Evolutionary conservation across 1,140 invertebrate genomes (phyloP), one percentile per base, ranked within the genome.

Genomic region (Platorchestia sp.): DNA sequence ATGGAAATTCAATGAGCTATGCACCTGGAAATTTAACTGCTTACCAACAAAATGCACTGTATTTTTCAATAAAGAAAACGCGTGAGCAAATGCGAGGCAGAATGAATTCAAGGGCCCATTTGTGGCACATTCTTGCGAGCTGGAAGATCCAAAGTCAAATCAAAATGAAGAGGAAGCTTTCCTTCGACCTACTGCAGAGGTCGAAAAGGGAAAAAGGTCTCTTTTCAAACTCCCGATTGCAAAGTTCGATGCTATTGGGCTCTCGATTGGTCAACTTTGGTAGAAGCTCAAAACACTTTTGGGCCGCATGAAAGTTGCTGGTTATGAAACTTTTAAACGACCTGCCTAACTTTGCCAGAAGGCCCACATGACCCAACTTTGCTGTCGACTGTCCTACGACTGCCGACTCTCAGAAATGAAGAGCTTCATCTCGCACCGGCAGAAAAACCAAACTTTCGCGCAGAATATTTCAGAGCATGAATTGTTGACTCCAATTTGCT

Each of bases 191-290:
- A 22, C 59, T 75, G 27, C 59, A 14, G 59, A 36, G 14, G 10
- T 14, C 59, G 36, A 36, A 75, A 36, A 36, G 14, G 14, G 59
- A 75, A 36, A 75, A 75, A 36, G 59, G 87, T 19, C 87, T 42
- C 41, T 27, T 89, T 89, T 89, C 87, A 89, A 89, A 89, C 14
- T 89, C 43, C 5, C 43, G n/a, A 89, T 89, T 42, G 87, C 87
- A 41, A 89, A 89, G 41, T 89, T 89, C 41, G 87, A 89, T 44
- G 87, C 87, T 89, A 89, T 89, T 89, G 87, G 87, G 36, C 59
- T 89, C 87, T 89, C 41, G 87, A 89, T 89, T 89, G 87, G 87
- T 89, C n/a, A 89, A 89, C 87, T 89, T 89, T 89, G 87, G 87
- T 5, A 41, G 14, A 44, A 89, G 43, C 87, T 89, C 87, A 89